These are phyloP conservation scores for Coelinius sp. DNA, from an alignment of 2,888 invertebrate species.

Conservation along the genomic window DNA sequence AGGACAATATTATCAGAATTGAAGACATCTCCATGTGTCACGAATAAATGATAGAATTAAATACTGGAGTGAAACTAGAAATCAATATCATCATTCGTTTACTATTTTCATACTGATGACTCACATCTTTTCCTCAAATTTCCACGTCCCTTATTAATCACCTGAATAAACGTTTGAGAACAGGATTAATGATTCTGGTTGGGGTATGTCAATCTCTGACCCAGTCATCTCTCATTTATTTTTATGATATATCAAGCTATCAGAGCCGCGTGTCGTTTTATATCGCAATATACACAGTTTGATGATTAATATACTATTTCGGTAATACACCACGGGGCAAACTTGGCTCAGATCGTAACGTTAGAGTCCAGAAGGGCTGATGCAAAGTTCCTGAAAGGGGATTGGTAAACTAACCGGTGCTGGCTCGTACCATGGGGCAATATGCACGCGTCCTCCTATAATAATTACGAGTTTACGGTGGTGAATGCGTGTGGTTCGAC, in stretches of 20 bases:
- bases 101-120: not conserved
- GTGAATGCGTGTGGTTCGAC: slow-evolving; percentile 45
- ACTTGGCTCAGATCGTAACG: slow-evolving; percentile 6
- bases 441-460: slow-evolving; percentile 45
- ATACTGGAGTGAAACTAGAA: not conserved
- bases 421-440: slow-evolving; percentile 45
- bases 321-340: slow-evolving; percentile 13
- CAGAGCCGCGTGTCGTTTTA: slow-evolving; percentile 18
- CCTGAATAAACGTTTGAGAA: slow-evolving; percentile 14
- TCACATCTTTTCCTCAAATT: not conserved
- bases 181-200: slow-evolving; percentile 12
- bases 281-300: not conserved
- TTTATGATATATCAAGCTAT: slow-evolving; percentile 29
- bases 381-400: not conserved
- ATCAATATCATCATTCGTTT: slow-evolving; percentile 11
- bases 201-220: slow-evolving; percentile 18
- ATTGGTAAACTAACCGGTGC: slow-evolving; percentile 43
- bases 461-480: slow-evolving; percentile 49
- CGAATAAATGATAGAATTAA: not conserved
- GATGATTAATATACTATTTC: slow-evolving; percentile 36
- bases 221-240: slow-evolving; percentile 26
- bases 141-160: slow-evolving; percentile 32
- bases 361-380: slow-evolving; percentile 8
- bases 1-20: slow-evolving; percentile 1
- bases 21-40: slow-evolving; percentile 24